These are phyloP conservation scores for Macrotis lagotis DNA, from an alignment of 2,113 vertebrate genomes.

Conservation along the genomic window DNA sequence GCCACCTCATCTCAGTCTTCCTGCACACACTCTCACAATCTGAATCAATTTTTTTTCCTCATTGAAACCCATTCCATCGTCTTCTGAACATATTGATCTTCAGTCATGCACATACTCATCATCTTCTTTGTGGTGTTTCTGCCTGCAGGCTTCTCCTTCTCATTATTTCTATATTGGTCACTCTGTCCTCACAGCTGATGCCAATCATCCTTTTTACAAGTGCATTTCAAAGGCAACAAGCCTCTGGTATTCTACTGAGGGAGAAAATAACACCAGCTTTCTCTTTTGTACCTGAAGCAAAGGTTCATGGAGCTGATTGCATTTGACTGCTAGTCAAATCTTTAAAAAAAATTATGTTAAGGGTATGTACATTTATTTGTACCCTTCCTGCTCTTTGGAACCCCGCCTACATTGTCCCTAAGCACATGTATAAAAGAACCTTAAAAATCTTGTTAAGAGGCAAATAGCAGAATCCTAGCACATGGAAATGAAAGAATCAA, in stretches of 20 bases:
- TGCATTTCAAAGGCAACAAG: conserved; percentile 74
- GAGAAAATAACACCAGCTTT: conserved; percentile 45
- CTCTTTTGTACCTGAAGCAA: conserved; percentile 37
- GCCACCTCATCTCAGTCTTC: conserved; percentile 42
- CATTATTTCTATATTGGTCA: conserved; percentile 72
- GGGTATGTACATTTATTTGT: conserved; percentile 15
- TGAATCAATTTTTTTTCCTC: conserved; percentile 49
- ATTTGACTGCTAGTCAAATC: conserved; percentile 25
- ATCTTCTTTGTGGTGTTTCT: conserved; percentile 64
- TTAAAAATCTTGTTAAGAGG: conserved; percentile 9
- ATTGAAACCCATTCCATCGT: conserved; percentile 70
- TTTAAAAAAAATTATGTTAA: conserved; percentile 36
- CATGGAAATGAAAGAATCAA: conserved; percentile 33
- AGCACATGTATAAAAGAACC: not conserved
- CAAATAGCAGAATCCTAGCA: not conserved
- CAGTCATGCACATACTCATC: conserved; percentile 70
- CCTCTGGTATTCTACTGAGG: conserved; percentile 49
- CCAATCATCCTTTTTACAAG: conserved; percentile 73
- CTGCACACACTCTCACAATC: conserved; percentile 7
- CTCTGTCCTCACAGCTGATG: conserved; percentile 71
- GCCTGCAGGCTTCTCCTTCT: conserved; percentile 73
- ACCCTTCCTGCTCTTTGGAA: not conserved
- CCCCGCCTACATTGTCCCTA: not conserved
- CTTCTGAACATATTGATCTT: conserved; percentile 73
- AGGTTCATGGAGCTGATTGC: conserved; percentile 36